These are phyloP conservation scores for Pseudocheirus occidentalis DNA, from an alignment of 2,797 vertebrate genomes.

Conservation along the genomic window DNA sequence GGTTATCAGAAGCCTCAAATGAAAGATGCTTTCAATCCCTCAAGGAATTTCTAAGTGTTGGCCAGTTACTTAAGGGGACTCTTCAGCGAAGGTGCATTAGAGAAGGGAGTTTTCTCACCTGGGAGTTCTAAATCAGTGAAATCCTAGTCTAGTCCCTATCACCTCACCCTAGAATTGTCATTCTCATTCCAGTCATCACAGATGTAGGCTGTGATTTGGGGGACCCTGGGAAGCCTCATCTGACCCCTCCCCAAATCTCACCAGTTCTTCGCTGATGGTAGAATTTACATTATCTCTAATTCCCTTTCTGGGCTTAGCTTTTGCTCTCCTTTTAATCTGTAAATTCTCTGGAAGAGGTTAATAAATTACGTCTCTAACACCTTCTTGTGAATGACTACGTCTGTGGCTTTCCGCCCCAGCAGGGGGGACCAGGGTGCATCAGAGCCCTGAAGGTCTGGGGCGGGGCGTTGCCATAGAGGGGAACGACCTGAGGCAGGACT, in stretches of 20 bases:
- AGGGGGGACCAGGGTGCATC: not conserved
- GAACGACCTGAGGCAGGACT: fast-evolving
- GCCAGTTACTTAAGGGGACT: not conserved
- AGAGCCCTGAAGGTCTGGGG: not conserved
- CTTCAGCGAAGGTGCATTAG: not conserved
- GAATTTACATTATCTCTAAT: not conserved
- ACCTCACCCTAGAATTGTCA: not conserved
- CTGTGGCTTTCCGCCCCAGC: not conserved
- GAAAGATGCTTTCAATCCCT: not conserved
- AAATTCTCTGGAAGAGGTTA: not conserved
- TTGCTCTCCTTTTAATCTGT: not conserved
- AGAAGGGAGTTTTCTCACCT: not conserved
- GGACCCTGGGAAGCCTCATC: not conserved
- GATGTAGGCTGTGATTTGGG: not conserved
- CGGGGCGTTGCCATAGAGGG: no score
- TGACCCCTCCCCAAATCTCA: not conserved
- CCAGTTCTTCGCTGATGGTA: not conserved
- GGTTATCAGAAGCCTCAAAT: fast-evolving
- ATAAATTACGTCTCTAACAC: not conserved
- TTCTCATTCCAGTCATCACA: not conserved
- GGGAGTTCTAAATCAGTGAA: not conserved
- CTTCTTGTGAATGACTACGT: not conserved
- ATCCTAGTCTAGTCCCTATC: not conserved
- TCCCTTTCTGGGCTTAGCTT: not conserved
- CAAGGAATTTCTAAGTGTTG: not conserved